phyloP scores from a whole-genome alignment of 2,888 invertebrate genomes.

The Platynereis dumerilii region DNA sequence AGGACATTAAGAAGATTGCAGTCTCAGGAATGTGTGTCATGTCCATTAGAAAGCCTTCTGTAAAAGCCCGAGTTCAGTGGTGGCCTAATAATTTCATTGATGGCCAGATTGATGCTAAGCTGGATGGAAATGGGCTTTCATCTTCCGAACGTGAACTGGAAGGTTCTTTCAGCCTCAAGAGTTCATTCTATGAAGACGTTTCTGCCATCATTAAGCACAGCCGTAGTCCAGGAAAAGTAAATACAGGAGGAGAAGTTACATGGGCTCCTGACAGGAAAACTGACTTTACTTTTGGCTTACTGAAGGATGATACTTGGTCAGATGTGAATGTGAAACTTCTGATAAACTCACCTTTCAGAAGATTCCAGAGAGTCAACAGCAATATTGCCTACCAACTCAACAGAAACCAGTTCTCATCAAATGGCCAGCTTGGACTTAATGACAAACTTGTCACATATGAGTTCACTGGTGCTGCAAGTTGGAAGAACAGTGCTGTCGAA shows the following conservation, averaged over 20 bases:
- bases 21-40: neutral
- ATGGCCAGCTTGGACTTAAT: no score
- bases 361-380: slow-evolving; percentile 8
- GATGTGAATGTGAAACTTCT: slow-evolving; percentile 20
- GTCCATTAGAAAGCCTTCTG: neutral
- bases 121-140: neutral
- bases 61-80: slow-evolving; percentile 24
- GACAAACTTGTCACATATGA: slow-evolving; percentile 31
- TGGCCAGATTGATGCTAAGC: neutral
- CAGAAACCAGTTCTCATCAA: no score
- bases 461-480: no score
- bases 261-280: slow-evolving; percentile 43
- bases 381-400: slow-evolving; percentile 26
- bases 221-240: slow-evolving; percentile 6
- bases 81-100: slow-evolving; percentile 11
- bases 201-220: slow-evolving; percentile 27
- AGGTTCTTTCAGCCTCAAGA: slow-evolving; percentile 9
- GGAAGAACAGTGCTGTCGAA: no score
- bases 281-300: slow-evolving; percentile 25
- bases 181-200: slow-evolving; percentile 26
- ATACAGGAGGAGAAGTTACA: slow-evolving; percentile 31
- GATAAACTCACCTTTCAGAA: slow-evolving; percentile 32
- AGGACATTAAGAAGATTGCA: neutral
- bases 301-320: slow-evolving; percentile 16
- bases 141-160: neutral